Evolutionary conservation across 1,140 invertebrate genomes (phyloP), one percentile per base, ranked within the genome.

Genomic region (Zaprionus nigranus): DNA sequence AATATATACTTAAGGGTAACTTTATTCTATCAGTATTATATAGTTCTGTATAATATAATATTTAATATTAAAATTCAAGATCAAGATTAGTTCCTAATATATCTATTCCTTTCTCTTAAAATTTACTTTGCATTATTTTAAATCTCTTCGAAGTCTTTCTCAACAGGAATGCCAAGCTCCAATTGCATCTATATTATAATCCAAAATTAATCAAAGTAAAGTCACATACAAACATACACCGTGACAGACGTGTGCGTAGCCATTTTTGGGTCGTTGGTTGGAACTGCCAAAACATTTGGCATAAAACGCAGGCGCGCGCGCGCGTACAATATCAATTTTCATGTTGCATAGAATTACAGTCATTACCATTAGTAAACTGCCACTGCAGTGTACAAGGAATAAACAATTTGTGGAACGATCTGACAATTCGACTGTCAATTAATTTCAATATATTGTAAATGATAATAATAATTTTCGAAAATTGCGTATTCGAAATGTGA

Each of bases 371-470:
- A 90, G 85, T 90, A 90, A 82, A 84, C 85, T 88, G 84, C 81
- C 84, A 90, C 85, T 69, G 84, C 67, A 54, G 51, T 64, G 64
- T 69, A 67, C 63, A 63, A 62, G 64, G 60, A 80, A 90, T 90
- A 90, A 85, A 90, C 86, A 85, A 85, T 90, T 90, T 81, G 81
- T 82, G 73, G 72, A 90, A 90, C 81, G 81, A 90, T 90, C 82
- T 90, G 85, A 85, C 85, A 90, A 90, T 90, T 90, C 85, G 81
- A 77, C 76, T 90, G 85, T 90, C 85, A 90, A 90, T 90, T 90
- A 90, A 90, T 90, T 90, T 85, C 86, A 90, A 90, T 90, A 90
- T 90, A 90, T 90, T 90, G 85, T 90, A 90, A 85, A 90, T 85
- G 82, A 82, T 90, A 82, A 90, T 90, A 85, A 88, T 90, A 85